Evolutionary conservation across 2,113 vertebrate species (phyloP).

Genomic region (Synchiropus splendidus): DNA sequence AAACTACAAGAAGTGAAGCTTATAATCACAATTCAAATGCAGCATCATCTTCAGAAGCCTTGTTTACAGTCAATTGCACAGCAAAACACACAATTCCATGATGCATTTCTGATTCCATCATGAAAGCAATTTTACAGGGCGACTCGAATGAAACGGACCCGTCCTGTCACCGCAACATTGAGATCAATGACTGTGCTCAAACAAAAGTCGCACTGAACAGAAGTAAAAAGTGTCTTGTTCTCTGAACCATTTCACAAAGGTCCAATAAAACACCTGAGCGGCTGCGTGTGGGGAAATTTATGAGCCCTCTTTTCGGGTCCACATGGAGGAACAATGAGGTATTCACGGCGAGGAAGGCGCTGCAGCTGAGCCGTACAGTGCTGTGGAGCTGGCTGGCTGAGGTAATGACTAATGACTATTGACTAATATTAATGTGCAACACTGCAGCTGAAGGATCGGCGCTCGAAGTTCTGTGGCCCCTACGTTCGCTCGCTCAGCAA

Average conservation of each 20-base stretch:
- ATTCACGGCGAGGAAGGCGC: conserved; percentile 13
- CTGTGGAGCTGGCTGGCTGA: conserved; percentile 1
- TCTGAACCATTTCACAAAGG: conserved; percentile 17
- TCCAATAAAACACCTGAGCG: conserved; percentile 24
- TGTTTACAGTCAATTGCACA: too few species aligned
- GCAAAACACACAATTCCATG: too few species aligned
- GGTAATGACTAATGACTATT: too few species aligned
- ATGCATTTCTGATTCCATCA: too few species aligned
- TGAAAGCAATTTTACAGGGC: too few species aligned
- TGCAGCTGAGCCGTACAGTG: conserved; percentile 10
- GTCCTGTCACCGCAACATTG: too few species aligned
- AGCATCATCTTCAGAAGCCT: too few species aligned
- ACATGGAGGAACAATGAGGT: conserved; percentile 23
- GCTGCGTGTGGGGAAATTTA: conserved; percentile 31
- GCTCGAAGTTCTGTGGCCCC: too few species aligned
- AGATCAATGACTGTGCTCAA: not conserved
- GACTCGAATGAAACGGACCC: too few species aligned
- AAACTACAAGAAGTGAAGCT: conserved; percentile 12
- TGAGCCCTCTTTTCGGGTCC: conserved; percentile 1
- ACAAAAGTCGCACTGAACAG: conserved; percentile 8
- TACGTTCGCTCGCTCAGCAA: not conserved
- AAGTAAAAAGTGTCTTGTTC: conserved; percentile 32
- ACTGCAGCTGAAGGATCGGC: not conserved
- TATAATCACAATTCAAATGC: too few species aligned
- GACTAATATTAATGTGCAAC: too few species aligned